Evolutionary conservation across 2,113 vertebrate species (phyloP).

Genomic region (Oceanites oceanicus): DNA sequence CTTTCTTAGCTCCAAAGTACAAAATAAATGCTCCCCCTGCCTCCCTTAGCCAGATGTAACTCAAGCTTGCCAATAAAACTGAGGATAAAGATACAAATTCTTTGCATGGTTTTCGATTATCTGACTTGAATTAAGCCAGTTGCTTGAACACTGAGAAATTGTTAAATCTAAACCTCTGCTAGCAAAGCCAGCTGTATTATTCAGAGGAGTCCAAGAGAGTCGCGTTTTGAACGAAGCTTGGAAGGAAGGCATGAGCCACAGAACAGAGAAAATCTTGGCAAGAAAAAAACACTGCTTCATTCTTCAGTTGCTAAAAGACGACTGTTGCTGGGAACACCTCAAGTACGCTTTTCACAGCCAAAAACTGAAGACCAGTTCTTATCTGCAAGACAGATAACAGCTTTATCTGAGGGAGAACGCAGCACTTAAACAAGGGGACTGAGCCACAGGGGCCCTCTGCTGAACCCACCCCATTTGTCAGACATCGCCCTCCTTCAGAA

Average conservation of each 20-base stretch:
- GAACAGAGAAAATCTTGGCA: not conserved
- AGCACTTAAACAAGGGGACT: not conserved
- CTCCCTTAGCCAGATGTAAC: not conserved
- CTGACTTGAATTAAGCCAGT: not conserved
- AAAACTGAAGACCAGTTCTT: not conserved
- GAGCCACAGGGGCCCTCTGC: not conserved
- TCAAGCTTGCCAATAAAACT: not conserved
- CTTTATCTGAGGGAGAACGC: not conserved
- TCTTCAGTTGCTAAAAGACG: not conserved
- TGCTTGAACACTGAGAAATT: not conserved
- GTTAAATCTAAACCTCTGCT: not conserved
- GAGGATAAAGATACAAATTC: not conserved
- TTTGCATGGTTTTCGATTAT: not conserved
- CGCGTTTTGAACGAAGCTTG: not conserved
- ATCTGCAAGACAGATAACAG: not conserved
- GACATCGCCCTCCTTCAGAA: not conserved
- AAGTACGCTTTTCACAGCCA: not conserved
- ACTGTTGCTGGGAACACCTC: not conserved
- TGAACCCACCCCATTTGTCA: not conserved
- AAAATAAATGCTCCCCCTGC: not conserved
- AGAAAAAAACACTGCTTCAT: not conserved
- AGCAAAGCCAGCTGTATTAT: not conserved
- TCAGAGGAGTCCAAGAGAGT: not conserved
- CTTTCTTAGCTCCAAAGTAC: not conserved
- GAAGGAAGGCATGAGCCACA: not conserved